phyloP scores from a whole-genome alignment of 1,140 invertebrate species.

The Bradynema listronoti region DNA sequence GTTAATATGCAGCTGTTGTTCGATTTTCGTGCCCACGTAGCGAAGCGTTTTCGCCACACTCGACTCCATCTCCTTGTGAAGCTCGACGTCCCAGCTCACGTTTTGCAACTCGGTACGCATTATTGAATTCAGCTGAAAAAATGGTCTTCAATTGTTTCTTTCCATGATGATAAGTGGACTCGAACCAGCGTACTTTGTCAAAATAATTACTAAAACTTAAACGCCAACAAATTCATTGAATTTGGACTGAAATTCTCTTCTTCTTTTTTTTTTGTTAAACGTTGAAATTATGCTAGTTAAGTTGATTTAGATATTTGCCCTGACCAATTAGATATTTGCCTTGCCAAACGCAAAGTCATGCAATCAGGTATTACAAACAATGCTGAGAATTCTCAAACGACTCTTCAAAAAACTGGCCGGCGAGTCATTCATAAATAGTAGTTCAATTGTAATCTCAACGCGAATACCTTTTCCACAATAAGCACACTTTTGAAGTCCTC shows the following conservation, averaged over 20 bases:
- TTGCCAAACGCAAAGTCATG: too few species aligned
- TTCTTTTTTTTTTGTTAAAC: too few species aligned
- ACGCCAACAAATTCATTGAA: constrained; percentile 8
- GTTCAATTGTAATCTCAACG: not conserved
- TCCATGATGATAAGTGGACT: too few species aligned
- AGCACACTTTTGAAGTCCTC: constrained; percentile 19
- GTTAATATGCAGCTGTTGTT: constrained; percentile 27
- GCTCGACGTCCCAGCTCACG: constrained; percentile 39
- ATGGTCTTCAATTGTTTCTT: too few species aligned
- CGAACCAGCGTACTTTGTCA: too few species aligned
- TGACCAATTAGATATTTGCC: too few species aligned
- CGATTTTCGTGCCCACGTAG: constrained; percentile 40
- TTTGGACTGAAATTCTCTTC: too few species aligned
- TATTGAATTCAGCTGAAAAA: constrained; percentile 37
- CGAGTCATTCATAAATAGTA: constrained; percentile 13
- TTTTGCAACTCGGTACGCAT: constrained; percentile 46
- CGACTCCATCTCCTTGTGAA: constrained; percentile 39
- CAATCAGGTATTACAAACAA: too few species aligned
- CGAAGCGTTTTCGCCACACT: constrained; percentile 41
- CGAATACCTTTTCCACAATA: constrained; percentile 44
- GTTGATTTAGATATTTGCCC: too few species aligned
- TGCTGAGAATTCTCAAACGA: not conserved
- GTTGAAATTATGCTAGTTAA: too few species aligned
- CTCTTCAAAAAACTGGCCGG: too few species aligned
- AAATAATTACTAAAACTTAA: too few species aligned